A percentile compares a stretch with the other conserved stretches of the same genome.
phyloP scores from a whole-genome alignment of 2,888 invertebrate species.

The Polylopha cassiicola region DNA sequence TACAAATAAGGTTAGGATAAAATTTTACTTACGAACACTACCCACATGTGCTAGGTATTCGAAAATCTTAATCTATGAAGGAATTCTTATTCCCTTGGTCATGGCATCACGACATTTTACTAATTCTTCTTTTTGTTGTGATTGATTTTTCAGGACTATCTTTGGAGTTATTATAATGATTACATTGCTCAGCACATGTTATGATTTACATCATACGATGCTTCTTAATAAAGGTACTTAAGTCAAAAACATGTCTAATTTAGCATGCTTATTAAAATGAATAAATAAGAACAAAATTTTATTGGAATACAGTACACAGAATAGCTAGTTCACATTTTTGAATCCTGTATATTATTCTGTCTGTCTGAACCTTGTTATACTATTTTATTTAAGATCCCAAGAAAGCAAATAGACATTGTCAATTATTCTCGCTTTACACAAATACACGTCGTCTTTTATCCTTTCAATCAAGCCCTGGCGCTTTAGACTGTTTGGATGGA shows the following conservation, averaged over 20 bases:
- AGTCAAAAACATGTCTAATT: no score
- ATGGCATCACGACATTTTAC: no score
- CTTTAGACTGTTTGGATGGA: slow-evolving; percentile 65
- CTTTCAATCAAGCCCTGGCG: slow-evolving; percentile 42
- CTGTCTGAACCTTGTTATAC: no score
- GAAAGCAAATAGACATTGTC: slow-evolving; percentile 11
- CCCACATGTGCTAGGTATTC: no score
- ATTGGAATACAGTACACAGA: not conserved
- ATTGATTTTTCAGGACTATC: slow-evolving; percentile 32
- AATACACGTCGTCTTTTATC: slow-evolving; percentile 58
- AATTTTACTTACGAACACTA: no score
- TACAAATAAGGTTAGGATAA: not conserved
- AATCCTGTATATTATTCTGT: no score
- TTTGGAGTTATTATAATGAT: slow-evolving; percentile 37
- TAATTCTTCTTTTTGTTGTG: not conserved
- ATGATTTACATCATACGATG: slow-evolving; percentile 39
- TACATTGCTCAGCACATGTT: slow-evolving; percentile 43
- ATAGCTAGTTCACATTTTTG: slow-evolving; percentile 1
- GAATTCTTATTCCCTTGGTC: no score
- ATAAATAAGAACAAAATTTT: no score
- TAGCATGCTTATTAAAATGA: no score
- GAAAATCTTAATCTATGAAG: no score
- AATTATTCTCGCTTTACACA: slow-evolving; percentile 52
- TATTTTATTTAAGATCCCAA: slow-evolving; percentile 19
- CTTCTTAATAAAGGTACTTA: slow-evolving; percentile 33